Conservation (phyloP, 2,113 vertebrate species). For the Nothocercus nigrocapillus region DNA sequence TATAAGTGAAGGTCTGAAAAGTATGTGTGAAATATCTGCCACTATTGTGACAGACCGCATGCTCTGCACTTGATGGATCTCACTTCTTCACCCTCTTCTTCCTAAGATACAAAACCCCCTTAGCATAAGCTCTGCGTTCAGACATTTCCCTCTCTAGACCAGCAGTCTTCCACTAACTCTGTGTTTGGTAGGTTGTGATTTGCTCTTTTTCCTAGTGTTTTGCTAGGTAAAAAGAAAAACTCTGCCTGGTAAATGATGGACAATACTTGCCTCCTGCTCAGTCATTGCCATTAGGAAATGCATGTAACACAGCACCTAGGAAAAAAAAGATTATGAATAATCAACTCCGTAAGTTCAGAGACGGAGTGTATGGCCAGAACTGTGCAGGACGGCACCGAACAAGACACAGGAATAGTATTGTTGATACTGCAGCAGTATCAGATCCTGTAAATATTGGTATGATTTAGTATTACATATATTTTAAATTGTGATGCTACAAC, state of each 20-base stretch:
- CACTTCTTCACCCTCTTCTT: background rate
- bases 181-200: background rate
- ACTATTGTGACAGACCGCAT: accelerated
- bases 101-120: background rate
- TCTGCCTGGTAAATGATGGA: background rate
- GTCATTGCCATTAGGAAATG: background rate
- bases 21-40: background rate
- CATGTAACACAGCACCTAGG: background rate
- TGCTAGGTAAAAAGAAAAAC: background rate
- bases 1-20: background rate
- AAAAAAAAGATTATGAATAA: background rate
- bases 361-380: background rate
- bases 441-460: background rate
- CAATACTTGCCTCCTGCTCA: background rate
- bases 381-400: background rate
- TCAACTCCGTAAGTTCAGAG: background rate
- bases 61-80: background rate
- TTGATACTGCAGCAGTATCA: background rate
- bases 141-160: background rate
- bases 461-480: background rate
- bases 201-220: background rate
- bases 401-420: background rate
- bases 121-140: background rate
- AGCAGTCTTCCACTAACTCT: background rate
- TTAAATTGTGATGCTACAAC: background rate